phyloP scores from a whole-genome alignment of 2,113 vertebrate genomes.

The Campylomormyrus tamandua region DNA sequence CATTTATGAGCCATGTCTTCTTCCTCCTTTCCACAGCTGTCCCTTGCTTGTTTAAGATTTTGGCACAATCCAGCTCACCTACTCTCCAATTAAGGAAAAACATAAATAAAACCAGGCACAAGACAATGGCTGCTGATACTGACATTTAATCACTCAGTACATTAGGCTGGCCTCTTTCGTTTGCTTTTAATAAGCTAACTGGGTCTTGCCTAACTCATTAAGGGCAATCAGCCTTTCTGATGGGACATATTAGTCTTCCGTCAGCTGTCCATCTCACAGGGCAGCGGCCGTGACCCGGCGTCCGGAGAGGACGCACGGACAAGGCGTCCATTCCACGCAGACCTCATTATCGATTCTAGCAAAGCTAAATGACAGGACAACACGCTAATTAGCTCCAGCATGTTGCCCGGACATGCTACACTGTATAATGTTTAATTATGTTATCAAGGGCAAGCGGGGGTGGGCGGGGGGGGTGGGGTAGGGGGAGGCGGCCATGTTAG shows the following conservation, averaged over 20 bases:
- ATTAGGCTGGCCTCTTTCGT: not conserved
- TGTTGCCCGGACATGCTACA: constrained; percentile 44
- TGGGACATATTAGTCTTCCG: not conserved
- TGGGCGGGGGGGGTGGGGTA: not conserved
- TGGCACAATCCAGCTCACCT: not conserved
- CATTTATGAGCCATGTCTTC: not conserved
- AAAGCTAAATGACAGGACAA: constrained; percentile 45
- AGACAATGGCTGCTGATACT: not conserved
- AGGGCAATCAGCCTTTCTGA: not conserved
- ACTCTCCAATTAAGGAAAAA: not conserved
- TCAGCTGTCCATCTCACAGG: not conserved
- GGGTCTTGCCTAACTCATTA: not conserved
- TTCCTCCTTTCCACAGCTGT: not conserved
- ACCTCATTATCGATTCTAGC: constrained; percentile 50
- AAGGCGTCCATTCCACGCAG: constrained; percentile 36
- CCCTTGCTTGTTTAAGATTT: not conserved
- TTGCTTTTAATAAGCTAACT: not conserved
- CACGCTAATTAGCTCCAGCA: constrained; percentile 50
- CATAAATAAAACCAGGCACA: not conserved
- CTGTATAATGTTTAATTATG: constrained; percentile 54
- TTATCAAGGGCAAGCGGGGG: constrained; percentile 27
- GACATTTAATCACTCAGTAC: not conserved
- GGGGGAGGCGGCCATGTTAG: not conserved
- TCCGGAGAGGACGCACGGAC: not conserved
- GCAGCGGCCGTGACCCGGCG: not conserved